Percentiles rank a stretch among this genome's conserved stretches.
Evolutionary conservation across 2,797 vertebrate species (phyloP).

Genomic region (Poecilia wingei): DNA sequence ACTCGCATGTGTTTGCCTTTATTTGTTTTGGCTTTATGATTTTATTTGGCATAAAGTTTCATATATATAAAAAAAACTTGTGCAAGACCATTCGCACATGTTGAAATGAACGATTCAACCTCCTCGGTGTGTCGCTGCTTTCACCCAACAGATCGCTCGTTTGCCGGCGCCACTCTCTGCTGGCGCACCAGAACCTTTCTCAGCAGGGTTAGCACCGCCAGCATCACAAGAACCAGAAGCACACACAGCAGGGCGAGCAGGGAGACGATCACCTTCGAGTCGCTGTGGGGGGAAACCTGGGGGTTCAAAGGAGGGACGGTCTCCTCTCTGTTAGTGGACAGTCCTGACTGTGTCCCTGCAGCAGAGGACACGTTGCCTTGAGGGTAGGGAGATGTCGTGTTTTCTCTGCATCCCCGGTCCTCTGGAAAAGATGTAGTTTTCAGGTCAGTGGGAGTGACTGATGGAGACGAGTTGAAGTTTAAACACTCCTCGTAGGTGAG

Average conservation of each 20-base stretch:
- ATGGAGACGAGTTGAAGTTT: slow-evolving; percentile 59
- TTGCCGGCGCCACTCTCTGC: slow-evolving; percentile 77
- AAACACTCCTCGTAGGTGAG: slow-evolving; percentile 80
- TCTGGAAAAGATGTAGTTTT: slow-evolving; percentile 35
- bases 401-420: slow-evolving; percentile 57
- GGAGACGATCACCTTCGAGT: slow-evolving; percentile 55
- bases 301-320: slow-evolving; percentile 35
- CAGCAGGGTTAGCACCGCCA: slow-evolving; percentile 71
- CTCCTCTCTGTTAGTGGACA: slow-evolving; percentile 55
- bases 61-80: slow-evolving; percentile 12
- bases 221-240: slow-evolving; percentile 66
- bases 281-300: slow-evolving; percentile 8
- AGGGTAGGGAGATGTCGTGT: slow-evolving; percentile 37
- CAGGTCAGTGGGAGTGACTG: slow-evolving; percentile 33
- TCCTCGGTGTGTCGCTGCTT: slow-evolving; percentile 10
- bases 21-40: slow-evolving; percentile 42
- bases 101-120: slow-evolving; percentile 27
- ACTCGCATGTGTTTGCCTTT: slow-evolving; percentile 10
- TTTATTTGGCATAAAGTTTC: slow-evolving; percentile 46
- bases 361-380: slow-evolving; percentile 41
- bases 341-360: slow-evolving; percentile 29
- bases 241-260: slow-evolving; percentile 74
- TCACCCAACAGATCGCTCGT: slow-evolving; percentile 48
- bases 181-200: slow-evolving; percentile 70
- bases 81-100: slow-evolving; percentile 20